phyloP scores from a whole-genome alignment of 2,113 vertebrate genomes.

The Macroglossus sobrinus region DNA sequence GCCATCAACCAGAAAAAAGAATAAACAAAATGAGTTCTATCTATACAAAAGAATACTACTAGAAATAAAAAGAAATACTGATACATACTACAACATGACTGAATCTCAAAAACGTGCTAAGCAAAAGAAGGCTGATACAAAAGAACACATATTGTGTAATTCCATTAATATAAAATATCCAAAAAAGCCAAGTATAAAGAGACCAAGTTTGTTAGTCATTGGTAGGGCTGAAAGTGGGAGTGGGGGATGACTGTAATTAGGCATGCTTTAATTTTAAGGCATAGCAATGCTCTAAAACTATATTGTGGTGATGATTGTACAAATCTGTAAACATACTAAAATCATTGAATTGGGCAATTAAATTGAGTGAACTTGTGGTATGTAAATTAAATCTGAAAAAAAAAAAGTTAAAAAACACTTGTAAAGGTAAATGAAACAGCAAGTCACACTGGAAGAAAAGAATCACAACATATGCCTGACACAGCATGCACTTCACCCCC shows the following conservation, averaged over 20 bases:
- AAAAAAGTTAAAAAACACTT: not conserved
- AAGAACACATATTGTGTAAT: not conserved
- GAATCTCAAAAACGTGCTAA: not conserved
- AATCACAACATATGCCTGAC: not conserved
- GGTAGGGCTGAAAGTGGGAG: not conserved
- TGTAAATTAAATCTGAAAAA: not conserved
- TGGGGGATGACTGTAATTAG: not conserved
- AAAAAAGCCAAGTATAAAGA: not conserved
- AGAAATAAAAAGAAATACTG: not conserved
- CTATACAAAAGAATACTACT: not conserved
- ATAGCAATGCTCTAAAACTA: constrained; percentile 11
- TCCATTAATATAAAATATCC: not conserved
- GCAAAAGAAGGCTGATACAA: not conserved
- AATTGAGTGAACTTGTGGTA: not conserved
- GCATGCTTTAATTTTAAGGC: not conserved
- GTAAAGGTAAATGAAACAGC: not conserved
- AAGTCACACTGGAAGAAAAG: not conserved
- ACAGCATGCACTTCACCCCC: not conserved
- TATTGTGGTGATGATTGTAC: not conserved
- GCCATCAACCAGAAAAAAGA: not conserved
- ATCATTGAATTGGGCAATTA: not conserved
- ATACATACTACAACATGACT: not conserved
- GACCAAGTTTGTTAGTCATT: not conserved
- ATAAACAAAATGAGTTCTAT: not conserved
- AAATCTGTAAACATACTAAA: not conserved